A percentile compares a stretch with the other conserved stretches of the same genome.
phyloP scores from a whole-genome alignment of 2,797 vertebrate genomes.

The Lepus oiostolus region DNA sequence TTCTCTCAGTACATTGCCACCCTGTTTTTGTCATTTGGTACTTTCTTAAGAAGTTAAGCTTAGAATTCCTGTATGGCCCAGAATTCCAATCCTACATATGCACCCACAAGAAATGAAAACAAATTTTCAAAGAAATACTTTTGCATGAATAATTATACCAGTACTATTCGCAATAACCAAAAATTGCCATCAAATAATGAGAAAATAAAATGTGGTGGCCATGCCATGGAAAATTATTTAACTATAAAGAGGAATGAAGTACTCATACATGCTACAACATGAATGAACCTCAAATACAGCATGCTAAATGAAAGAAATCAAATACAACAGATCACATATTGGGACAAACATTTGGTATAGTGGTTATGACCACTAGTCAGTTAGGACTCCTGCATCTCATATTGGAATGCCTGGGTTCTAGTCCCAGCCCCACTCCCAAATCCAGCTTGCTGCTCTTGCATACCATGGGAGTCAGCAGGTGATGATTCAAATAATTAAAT shows the following conservation, averaged over 20 bases:
- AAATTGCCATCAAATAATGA: not conserved
- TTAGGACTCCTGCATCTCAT: too few species aligned
- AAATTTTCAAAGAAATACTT: conserved; percentile 30
- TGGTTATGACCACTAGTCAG: too few species aligned
- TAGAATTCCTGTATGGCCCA: conserved; percentile 24
- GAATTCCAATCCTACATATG: not conserved
- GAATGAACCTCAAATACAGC: conserved; percentile 46
- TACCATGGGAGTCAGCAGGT: too few species aligned
- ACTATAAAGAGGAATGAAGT: not conserved
- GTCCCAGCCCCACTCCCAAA: too few species aligned
- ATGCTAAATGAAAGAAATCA: not conserved
- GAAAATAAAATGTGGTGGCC: not conserved
- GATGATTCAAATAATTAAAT: too few species aligned
- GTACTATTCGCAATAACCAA: conserved; percentile 7
- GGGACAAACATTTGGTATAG: too few species aligned
- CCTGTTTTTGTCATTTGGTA: not conserved
- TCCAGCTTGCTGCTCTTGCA: too few species aligned
- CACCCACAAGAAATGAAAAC: conserved; percentile 6
- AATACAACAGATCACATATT: not conserved
- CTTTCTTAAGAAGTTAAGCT: conserved; percentile 41
- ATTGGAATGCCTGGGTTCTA: too few species aligned
- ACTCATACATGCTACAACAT: not conserved
- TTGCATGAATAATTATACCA: not conserved
- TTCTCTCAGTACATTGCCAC: not conserved
- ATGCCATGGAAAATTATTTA: not conserved